A percentile compares a stretch with the other conserved stretches of the same genome.
phyloP scores from a whole-genome alignment of 1,140 invertebrate genomes.

The Drosophila nigrodunni region DNA sequence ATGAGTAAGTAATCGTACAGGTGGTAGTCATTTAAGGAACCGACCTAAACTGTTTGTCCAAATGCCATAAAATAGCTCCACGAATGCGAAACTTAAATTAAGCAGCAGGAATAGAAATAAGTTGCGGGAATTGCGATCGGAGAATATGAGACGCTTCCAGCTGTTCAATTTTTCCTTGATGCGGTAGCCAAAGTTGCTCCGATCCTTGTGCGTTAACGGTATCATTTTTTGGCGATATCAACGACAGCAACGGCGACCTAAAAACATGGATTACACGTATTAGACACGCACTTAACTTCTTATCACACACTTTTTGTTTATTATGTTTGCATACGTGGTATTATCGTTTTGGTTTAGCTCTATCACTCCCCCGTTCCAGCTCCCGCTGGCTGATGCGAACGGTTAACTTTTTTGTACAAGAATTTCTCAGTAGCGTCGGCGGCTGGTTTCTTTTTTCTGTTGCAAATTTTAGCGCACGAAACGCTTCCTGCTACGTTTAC shows the following conservation, averaged over 20 bases:
- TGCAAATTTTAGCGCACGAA: constrained; percentile 31
- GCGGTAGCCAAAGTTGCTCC: constrained; percentile 87
- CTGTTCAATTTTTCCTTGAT: constrained; percentile 90
- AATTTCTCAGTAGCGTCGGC: constrained; percentile 54
- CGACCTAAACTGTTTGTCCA: constrained; percentile 96
- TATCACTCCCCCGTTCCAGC: constrained; percentile 32
- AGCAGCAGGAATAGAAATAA: constrained; percentile 97
- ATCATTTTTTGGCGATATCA: constrained; percentile 81
- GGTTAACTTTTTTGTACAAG: constrained; percentile 41
- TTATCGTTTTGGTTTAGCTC: constrained; percentile 54
- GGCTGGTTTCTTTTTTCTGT: constrained; percentile 30
- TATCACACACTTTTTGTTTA: constrained; percentile 40
- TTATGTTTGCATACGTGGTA: constrained; percentile 79
- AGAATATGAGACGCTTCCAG: constrained; percentile 95
- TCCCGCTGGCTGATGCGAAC: constrained; percentile 36
- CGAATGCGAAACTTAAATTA: constrained; percentile 98
- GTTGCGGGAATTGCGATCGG: constrained; percentile 96
- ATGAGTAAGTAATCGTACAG: constrained; percentile 4
- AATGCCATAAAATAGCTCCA: constrained; percentile 97
- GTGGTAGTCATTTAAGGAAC: constrained; percentile 55
- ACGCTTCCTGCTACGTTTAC: constrained; percentile 57
- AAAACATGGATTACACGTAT: constrained; percentile 1
- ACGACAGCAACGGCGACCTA: constrained; percentile 10
- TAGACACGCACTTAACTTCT: constrained; percentile 14
- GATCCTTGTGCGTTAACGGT: constrained; percentile 91